Evolutionary conservation across 2,113 vertebrate species (phyloP), one percentile per base, ranked within the genome.

Genomic region (Mugil cephalus): DNA sequence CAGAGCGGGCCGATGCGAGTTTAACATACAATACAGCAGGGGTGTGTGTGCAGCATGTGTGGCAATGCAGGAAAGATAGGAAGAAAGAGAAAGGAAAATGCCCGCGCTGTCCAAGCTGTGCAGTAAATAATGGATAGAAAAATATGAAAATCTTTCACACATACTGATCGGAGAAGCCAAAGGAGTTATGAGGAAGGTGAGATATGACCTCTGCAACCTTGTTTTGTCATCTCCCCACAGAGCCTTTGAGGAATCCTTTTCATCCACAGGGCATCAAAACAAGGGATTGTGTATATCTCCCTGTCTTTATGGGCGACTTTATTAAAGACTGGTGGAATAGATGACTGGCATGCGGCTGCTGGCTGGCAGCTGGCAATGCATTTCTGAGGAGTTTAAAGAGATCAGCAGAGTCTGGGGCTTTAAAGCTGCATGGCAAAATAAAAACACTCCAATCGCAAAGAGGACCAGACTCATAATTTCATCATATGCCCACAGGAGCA

Each of bases 251-350:
- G 75, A 66, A 76, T 84, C 74, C 52, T 52, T 65, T 43, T 47
- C 70, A 74, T 85, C 82, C 81, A 52, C 52, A 21, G 76, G 63
- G 70, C 77, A 85, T 81, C 83, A 88, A 77, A 87, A 87, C 69
- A 88, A 78, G 67, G 79, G 85, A 82, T 84, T 81, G 79, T 50
- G 81, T 82, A 89, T 74, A 88, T 85, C 86, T 88, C 79, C 39
- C 67, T 1, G 70, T 71, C 77, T 88, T 74, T 56, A 61, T 17
- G 85, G 76, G 46, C 14, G 74, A 86, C 85, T 90, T 87, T 87
- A 89, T 89, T 84, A 86, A 87, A 85, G 77, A 76, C 76, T 19
- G 36, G 70, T 48, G 74, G 61, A 77, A 80, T 46, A 84, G 78
- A 83, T 84, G 87, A 88, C 66, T 73, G 83, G 74, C 77, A 67